Evolutionary conservation across 2,797 vertebrate species (phyloP), one percentile per base, ranked within the genome.

Genomic region (Dryobates pubescens): DNA sequence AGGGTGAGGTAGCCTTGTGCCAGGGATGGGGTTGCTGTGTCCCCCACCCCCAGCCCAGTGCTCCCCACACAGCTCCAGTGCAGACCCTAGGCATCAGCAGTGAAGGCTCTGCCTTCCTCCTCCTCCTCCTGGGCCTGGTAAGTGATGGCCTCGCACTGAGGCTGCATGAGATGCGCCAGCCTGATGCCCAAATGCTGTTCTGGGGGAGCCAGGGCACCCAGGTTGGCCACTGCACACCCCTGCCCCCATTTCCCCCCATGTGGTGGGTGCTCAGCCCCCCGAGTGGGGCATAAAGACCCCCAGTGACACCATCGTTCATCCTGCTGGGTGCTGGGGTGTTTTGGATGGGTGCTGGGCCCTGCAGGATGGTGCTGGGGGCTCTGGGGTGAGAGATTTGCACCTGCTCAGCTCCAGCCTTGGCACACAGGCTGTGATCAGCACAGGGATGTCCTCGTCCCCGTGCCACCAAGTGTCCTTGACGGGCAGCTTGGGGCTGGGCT

Each of bases 391-490:
- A 41, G 18, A 4, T 8, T 20, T 4, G 3, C 54, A 9, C 36
- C 57, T 1, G 1, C 43, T 22, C 47, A 2, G 4, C 79, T 27
- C 63, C 2, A 17, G 59, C 13, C 1, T 56, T 75, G 26, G 10
- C 56, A 38, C 19, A 11, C 59, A 2, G 3, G 20, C 47, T 29
- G 74, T 3, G 45, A 20, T 19, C 1, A 0, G 10, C 0, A 9
- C 3, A 62, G 0, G 0, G 80, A 29, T 2, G 2, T 12, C 51
- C 74, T 53, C 2, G 0, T 24, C 27, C 56, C 77, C 0, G 11
- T 1, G 17, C 68, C 32, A 3, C 41, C 1, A 0, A 0, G 10
- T 70, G 94, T 90, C 89, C 95, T 95, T 95, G 94, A 71, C 3
- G 3, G 58, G 86, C 3, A 0, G 12, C 64, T 36, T 3, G 43